A percentile compares a stretch with the other conserved stretches of the same genome.
phyloP scores from a whole-genome alignment of 2,113 vertebrate species.

The Ictalurus punctatus region DNA sequence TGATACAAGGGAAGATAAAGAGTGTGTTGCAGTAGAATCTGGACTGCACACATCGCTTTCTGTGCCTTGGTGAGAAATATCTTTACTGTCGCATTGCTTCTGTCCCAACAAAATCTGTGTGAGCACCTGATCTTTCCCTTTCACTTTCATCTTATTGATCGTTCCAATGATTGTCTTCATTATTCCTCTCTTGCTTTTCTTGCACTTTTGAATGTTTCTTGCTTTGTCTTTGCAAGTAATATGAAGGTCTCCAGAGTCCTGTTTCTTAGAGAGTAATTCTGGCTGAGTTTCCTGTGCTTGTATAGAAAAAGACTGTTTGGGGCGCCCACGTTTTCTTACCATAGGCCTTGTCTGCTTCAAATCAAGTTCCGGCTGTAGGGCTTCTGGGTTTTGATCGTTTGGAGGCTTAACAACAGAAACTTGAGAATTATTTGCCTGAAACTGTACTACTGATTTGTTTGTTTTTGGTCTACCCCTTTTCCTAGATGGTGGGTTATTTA shows the following conservation, averaged over 20 bases:
- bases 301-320: slow-evolving; percentile 77
- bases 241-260: slow-evolving; percentile 1
- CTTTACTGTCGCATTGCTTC: slow-evolving; percentile 52
- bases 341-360: slow-evolving; percentile 77
- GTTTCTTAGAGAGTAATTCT: slow-evolving; percentile 49
- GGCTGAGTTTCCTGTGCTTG: slow-evolving; percentile 70
- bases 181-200: slow-evolving; percentile 80
- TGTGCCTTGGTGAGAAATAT: slow-evolving; percentile 50
- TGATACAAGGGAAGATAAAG: slow-evolving; percentile 88
- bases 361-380: slow-evolving; percentile 70
- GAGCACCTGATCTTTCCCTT: slow-evolving; percentile 89
- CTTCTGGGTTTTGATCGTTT: slow-evolving; percentile 22
- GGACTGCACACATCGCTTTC: slow-evolving; percentile 61
- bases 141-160: slow-evolving; percentile 93
- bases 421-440: slow-evolving; percentile 52
- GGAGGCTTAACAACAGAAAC: slow-evolving; percentile 53
- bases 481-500: slow-evolving; percentile 55
- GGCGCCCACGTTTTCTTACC: slow-evolving; percentile 88
- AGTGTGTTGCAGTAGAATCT: slow-evolving; percentile 79
- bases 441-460: slow-evolving; percentile 75
- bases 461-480: slow-evolving; percentile 86
- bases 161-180: slow-evolving; percentile 93
- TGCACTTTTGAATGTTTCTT: slow-evolving; percentile 52
- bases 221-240: slow-evolving; percentile 65
- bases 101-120: slow-evolving; percentile 79